phyloP scores from a whole-genome alignment of 2,113 vertebrate genomes.

The Nyctibius bracteatus region DNA sequence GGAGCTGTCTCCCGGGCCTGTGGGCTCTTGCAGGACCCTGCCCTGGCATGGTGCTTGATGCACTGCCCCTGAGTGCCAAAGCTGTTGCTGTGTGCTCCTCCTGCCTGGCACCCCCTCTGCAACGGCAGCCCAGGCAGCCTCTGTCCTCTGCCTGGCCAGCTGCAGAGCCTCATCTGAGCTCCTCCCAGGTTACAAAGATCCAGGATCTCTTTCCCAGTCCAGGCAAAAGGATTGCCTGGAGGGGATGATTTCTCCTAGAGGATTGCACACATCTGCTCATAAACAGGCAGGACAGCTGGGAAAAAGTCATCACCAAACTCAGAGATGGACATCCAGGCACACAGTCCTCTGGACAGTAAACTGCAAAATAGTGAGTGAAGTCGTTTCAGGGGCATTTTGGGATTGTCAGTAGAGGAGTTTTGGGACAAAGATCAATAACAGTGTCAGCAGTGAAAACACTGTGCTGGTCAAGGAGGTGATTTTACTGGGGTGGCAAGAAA shows the following conservation, averaged over 20 bases:
- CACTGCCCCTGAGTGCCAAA: neutral
- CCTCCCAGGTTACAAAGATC: neutral
- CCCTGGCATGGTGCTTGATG: neutral
- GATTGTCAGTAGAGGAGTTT: neutral
- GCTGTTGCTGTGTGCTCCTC: neutral
- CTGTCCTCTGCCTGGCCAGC: neutral
- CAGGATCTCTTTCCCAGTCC: neutral
- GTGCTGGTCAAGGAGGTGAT: neutral
- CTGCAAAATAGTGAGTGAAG: neutral
- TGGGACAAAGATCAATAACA: neutral
- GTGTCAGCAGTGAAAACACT: neutral
- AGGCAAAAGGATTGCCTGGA: neutral
- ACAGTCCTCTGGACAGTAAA: neutral
- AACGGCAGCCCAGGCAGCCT: neutral
- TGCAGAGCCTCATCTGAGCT: neutral
- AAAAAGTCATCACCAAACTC: neutral
- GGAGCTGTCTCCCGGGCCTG: neutral
- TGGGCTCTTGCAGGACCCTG: neutral
- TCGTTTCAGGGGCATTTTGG: neutral
- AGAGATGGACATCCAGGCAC: neutral
- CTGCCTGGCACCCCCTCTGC: neutral
- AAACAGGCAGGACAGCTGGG: neutral
- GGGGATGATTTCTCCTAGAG: neutral
- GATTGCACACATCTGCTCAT: neutral
- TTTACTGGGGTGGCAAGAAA: neutral